A percentile compares a stretch with the other conserved stretches of the same genome.
Evolutionary conservation across 2,888 invertebrate species (phyloP).

Genomic region (Anagyrus pseudococci): DNA sequence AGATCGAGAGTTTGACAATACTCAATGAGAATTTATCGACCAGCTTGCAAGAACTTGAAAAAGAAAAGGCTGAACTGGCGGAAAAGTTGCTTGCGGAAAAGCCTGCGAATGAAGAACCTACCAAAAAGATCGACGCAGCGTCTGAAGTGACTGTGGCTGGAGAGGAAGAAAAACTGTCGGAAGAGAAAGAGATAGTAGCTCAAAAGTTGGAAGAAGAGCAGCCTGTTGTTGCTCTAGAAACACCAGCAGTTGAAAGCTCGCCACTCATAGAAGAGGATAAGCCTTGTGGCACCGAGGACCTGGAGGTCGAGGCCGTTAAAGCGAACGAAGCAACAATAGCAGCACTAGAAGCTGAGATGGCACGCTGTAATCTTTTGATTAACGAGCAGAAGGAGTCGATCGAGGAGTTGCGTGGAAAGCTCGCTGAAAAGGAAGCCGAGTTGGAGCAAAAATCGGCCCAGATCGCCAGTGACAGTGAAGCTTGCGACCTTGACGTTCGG

Average conservation of each 20-base stretch:
- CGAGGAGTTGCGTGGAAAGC: conserved; percentile 66
- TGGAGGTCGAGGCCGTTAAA: background rate
- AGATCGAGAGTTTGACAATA: conserved; percentile 45
- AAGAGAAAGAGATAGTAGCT: conserved; percentile 12
- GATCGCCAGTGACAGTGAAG: conserved; percentile 41
- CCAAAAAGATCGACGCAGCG: no score
- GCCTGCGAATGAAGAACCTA: no score
- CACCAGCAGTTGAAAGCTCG: background rate
- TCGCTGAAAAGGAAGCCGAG: conserved; percentile 61
- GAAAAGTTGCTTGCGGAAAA: conserved; percentile 55
- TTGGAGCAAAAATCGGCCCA: conserved; percentile 60
- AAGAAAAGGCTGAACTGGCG: conserved; percentile 49
- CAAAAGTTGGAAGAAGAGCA: conserved; percentile 13
- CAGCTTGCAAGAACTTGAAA: conserved; percentile 59
- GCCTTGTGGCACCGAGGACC: no score
- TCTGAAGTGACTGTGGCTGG: no score
- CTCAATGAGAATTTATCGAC: conserved; percentile 37
- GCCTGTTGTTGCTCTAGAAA: background rate
- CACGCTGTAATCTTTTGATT: conserved; percentile 67
- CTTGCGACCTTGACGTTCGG: conserved; percentile 39
- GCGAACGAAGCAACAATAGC: conserved; percentile 38
- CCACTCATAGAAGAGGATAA: background rate
- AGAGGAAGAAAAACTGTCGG: conserved; percentile 51
- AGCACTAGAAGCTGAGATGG: conserved; percentile 51
- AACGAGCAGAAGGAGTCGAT: conserved; percentile 68